Percentiles rank a stretch among this genome's conserved stretches.
Evolutionary conservation across 2,113 vertebrate species (phyloP).

Genomic region (Calidris pygmaea): DNA sequence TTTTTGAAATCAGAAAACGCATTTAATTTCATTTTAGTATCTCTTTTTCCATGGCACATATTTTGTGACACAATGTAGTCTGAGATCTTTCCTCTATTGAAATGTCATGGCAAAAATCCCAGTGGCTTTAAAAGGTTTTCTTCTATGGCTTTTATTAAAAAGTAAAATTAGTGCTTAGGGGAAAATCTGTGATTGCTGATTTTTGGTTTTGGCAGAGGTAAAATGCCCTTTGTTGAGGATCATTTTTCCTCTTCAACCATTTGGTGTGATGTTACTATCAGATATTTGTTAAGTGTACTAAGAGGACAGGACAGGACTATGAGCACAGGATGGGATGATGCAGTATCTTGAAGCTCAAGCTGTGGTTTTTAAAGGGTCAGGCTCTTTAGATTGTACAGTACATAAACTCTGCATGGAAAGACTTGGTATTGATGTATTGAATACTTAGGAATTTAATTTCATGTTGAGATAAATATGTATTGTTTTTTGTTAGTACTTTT

Average conservation of each 20-base stretch:
- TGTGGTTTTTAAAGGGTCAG: not conserved
- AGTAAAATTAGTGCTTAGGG: not conserved
- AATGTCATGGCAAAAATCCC: not conserved
- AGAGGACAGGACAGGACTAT: too few species aligned
- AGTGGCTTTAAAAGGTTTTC: not conserved
- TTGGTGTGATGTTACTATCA: not conserved
- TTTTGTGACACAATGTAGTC: not conserved
- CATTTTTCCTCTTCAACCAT: not conserved
- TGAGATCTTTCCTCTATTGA: not conserved
- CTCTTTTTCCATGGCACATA: not conserved
- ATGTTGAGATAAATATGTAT: not conserved
- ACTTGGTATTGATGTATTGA: not conserved
- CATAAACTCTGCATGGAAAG: not conserved
- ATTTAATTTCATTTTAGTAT: not conserved
- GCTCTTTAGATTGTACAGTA: rapidly evolving
- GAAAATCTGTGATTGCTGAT: not conserved
- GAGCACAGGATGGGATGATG: not conserved
- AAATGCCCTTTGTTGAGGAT: not conserved
- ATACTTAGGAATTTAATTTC: not conserved
- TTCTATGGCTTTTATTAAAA: not conserved
- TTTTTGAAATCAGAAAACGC: not conserved
- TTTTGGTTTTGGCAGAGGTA: not conserved
- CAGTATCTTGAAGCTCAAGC: not conserved
- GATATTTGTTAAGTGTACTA: not conserved
- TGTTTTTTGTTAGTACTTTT: not conserved